Evolutionary conservation across 2,888 invertebrate species (phyloP), one percentile per base, ranked within the genome.

Genomic region (Idaea biselata): DNA sequence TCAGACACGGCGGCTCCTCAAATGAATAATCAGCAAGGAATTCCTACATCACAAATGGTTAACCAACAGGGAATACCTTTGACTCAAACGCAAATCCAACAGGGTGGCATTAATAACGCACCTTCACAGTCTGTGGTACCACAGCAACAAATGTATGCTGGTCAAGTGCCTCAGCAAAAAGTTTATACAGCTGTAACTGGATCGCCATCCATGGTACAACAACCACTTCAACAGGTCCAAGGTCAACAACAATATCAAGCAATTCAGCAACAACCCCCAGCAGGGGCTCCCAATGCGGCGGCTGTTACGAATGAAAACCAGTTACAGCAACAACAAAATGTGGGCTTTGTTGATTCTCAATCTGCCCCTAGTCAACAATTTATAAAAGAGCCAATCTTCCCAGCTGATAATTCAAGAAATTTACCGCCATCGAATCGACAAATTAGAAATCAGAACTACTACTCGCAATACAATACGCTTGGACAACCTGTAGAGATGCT

Each of bases 401-500:
- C 91, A 7, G 86, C 74, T 0, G 84, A 88, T 63, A 82, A 75
- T 55, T 79, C 84, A 33, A 80, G 67, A 62, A 76, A 77, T 67
- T 57, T 69, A 16, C 60, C 69, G 33, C 64, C 66, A 17, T 61
- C 70, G 58, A 60, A 69, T 33, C 55, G 16, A 16, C 61, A 69
- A 33, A 62, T 69, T 18, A 78, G 73, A 57, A 70, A 68, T 1
- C 66, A 76, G 63, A 73, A 67, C 31, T 68, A 69, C 67, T 78
- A 72, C 32, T 72, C 18, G 8, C 18, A 82, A 7, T 89, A 83
- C 64, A 91, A 91, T 63, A 89, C 89, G n/a, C 76, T 91, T 53
- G 91, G 91, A 3, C 91, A 91, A 67, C 89, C 88, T 25, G 74
- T 91, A 31, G 79, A 89, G 68, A 74, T 84, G 72, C n/a, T 85